Base-by-base conservation (phyloP, 2,888 invertebrate genomes). In the Eupithecia insigniata region DNA sequence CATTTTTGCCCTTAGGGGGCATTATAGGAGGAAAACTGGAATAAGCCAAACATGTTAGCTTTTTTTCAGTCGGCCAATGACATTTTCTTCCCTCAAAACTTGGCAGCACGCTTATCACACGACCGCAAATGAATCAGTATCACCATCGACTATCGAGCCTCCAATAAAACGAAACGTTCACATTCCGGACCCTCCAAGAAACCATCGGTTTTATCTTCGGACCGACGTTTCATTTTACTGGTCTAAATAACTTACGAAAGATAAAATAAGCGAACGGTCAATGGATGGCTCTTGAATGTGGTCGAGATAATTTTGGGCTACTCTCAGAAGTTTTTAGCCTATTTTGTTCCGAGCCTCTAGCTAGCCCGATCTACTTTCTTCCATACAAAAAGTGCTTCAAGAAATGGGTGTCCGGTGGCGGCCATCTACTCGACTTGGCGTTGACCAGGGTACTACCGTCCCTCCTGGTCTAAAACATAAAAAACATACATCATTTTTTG, bases 81-180 rank as follows among this genome's bases (percentile, higher is more conserved):
- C n/a, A 22, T 22, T 51, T 10, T 51, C 10, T 51, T 3, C 10
- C 10, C 22, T 51, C 46, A 51, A 32, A 18, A 30, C 62, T 62
- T 62, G 62, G 62, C 62, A 62, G 6, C 36, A 22, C 2, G 62
- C 34, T 36, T 18, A 34, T 34, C 32, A 34, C 10, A 51, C n/a
- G n/a, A 32, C 34, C 62, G 34, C 61, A n/a, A 34, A 62, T 36
- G 34, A 36, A 32, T 61, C 26, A 30, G 30, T 61, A 61, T 61
- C 61, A 30, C 62, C 32, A 34, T 62, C 34, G 34, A n/a, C 34
- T 22, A 62, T 32, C 32, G 22, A 36, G 58, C 26, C 36, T 26
- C 34, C n/a, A 34, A 77, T 79, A 79, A 79, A 79, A 77, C 46
- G 69, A 73, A 79, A 77, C 74, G 77, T 39, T 70, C 68, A 26